Evolutionary conservation across 2,113 vertebrate genomes (phyloP).

Genomic region (Pycnonotus jocosus): DNA sequence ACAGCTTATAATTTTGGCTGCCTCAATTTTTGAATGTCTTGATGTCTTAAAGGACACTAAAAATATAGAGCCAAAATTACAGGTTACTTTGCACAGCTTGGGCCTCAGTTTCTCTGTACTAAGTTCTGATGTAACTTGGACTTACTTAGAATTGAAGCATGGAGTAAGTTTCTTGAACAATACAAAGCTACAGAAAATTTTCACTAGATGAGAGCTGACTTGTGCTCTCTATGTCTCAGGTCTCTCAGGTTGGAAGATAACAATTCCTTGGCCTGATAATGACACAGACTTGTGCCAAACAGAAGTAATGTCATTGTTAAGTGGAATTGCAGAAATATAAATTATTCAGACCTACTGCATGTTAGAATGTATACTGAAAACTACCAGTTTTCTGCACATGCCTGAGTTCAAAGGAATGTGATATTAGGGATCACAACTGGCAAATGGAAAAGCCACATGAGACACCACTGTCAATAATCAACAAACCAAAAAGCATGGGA

Average conservation of each 20-base stretch:
- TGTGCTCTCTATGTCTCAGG: neutral
- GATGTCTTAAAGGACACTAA: conserved; percentile 12
- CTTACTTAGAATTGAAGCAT: neutral
- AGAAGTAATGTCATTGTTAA: neutral
- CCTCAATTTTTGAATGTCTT: neutral
- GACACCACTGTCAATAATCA: neutral
- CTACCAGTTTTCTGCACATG: neutral
- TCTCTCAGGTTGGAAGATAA: neutral
- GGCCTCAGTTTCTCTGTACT: conserved; percentile 19
- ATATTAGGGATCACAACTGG: neutral
- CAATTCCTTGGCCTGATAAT: neutral
- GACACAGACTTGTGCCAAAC: neutral
- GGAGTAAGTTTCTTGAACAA: neutral
- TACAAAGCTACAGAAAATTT: neutral
- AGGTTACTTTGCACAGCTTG: conserved; percentile 7
- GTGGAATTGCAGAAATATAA: neutral
- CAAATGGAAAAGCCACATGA: neutral
- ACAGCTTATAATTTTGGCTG: conserved; percentile 42
- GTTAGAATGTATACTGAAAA: neutral
- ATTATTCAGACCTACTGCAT: neutral
- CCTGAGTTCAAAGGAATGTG: neutral
- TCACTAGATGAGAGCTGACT: neutral
- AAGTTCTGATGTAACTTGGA: neutral
- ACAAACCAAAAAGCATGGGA: neutral
- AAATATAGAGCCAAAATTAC: conserved; percentile 56